phyloP scores from a whole-genome alignment of 2,797 vertebrate species.

The Ctenopoma kingsleyae region DNA sequence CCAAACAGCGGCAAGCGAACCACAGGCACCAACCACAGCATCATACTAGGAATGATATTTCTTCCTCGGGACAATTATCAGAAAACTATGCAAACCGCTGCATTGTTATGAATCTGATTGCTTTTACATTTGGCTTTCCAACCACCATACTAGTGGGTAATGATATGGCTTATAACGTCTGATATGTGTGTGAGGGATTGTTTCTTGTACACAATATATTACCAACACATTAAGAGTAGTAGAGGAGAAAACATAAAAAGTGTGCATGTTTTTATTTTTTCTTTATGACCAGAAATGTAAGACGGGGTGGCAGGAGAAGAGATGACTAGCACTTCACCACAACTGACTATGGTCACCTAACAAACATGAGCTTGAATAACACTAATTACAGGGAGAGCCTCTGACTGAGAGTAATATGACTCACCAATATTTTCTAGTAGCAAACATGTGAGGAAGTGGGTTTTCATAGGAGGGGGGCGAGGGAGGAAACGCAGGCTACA shows the following conservation, averaged over 20 bases:
- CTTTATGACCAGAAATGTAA: constrained; percentile 11
- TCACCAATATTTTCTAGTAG: constrained; percentile 59
- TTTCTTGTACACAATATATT: constrained; percentile 4
- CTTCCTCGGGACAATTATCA: constrained; percentile 28
- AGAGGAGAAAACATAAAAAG: not conserved
- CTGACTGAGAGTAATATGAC: constrained; percentile 61
- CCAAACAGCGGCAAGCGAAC: constrained; percentile 8
- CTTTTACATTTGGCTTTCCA: constrained; percentile 32
- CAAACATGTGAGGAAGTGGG: constrained; percentile 36
- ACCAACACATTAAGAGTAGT: constrained; percentile 4
- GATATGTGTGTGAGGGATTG: constrained; percentile 20
- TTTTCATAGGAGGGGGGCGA: constrained; percentile 10
- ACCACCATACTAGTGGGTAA: constrained; percentile 52
- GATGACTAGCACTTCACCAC: constrained; percentile 44
- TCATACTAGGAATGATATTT: constrained; percentile 41
- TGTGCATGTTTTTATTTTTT: not conserved
- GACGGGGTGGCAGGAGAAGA: constrained; percentile 1
- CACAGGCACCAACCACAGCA: constrained; percentile 30
- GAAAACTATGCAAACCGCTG: constrained; percentile 40
- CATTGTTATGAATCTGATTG: constrained; percentile 34
- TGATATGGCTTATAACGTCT: constrained; percentile 22
- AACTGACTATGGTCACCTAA: constrained; percentile 50
- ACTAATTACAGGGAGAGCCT: constrained; percentile 72
- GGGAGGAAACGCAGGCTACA: not conserved
- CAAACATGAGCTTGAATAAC: constrained; percentile 1